These are phyloP conservation scores for Carposina sasakii DNA, from an alignment of 1,140 invertebrate species.

Conservation along the genomic window DNA sequence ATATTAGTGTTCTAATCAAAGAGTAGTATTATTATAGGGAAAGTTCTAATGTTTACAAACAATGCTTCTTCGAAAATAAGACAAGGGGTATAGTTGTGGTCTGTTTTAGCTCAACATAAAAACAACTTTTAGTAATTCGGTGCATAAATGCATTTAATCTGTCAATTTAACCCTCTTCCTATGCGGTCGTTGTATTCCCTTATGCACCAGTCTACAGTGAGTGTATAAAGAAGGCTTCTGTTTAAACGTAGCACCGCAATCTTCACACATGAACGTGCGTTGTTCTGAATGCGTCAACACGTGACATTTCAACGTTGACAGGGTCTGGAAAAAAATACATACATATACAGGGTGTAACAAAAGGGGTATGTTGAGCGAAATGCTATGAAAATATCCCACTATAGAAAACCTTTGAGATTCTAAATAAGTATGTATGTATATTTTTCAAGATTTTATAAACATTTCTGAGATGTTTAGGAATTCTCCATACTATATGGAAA, in stretches of 20 bases:
- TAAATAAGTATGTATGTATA: no score
- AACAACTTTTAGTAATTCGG: not conserved
- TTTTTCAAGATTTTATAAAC: no score
- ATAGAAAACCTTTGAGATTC: no score
- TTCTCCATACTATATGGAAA: no score
- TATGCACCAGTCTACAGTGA: slow-evolving; percentile 34
- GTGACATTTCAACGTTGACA: slow-evolving; percentile 31
- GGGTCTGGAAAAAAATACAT: slow-evolving; percentile 22
- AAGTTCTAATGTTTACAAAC: not conserved
- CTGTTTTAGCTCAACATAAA: not conserved
- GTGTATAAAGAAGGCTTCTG: slow-evolving; percentile 44
- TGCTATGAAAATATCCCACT: no score
- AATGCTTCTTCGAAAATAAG: not conserved
- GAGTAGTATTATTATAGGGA: no score
- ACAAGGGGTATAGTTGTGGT: not conserved
- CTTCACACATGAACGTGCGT: slow-evolving; percentile 40
- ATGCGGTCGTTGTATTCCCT: not conserved
- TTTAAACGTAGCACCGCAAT: slow-evolving; percentile 47
- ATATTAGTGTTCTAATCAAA: no score
- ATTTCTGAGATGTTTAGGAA: no score
- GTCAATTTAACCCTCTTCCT: not conserved
- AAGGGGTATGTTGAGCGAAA: no score
- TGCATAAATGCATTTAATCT: not conserved
- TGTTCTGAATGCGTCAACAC: slow-evolving; percentile 33
- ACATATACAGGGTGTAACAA: not conserved